Percentiles rank a stretch among this genome's conserved stretches.
Evolutionary conservation across 2,113 vertebrate genomes (phyloP).

Genomic region (Jaculus jaculus): DNA sequence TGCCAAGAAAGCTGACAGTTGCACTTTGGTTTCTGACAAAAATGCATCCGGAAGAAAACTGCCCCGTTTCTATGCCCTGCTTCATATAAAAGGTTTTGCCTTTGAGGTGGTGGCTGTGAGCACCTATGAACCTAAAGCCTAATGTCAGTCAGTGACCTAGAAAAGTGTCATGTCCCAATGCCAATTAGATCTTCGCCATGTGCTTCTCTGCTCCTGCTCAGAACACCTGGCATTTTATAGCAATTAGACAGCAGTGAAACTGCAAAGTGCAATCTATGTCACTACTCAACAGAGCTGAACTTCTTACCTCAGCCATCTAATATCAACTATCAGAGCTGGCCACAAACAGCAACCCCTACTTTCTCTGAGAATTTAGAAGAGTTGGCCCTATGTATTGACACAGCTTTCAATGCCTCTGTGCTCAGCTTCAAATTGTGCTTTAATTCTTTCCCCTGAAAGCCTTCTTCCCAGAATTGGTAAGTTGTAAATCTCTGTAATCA

Average conservation of each 20-base stretch:
- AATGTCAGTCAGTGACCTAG: constrained; percentile 72
- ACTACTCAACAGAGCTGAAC: constrained; percentile 56
- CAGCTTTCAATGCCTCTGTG: constrained; percentile 38
- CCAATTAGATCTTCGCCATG: constrained; percentile 65
- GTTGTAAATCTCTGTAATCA: not conserved
- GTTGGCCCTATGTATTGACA: not conserved
- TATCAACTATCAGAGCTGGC: constrained; percentile 8
- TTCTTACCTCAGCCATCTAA: not conserved
- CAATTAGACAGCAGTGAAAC: constrained; percentile 54
- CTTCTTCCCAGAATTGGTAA: not conserved
- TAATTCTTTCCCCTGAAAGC: not conserved
- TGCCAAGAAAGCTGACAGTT: not conserved
- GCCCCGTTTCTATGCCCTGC: not conserved
- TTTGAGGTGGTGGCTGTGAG: constrained; percentile 31
- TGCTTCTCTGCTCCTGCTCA: constrained; percentile 22
- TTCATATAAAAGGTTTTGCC: not conserved
- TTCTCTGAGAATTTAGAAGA: constrained; percentile 22
- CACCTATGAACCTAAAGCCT: constrained; percentile 50
- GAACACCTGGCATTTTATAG: constrained; percentile 71
- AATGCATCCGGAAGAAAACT: not conserved
- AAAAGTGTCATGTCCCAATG: constrained; percentile 55
- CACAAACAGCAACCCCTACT: not conserved
- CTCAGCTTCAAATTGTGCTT: not conserved
- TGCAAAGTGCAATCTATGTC: not conserved
- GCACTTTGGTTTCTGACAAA: not conserved